Evolutionary conservation across 2,113 vertebrate species (phyloP), one percentile per base, ranked within the genome.

Genomic region (Crocuta crocuta): DNA sequence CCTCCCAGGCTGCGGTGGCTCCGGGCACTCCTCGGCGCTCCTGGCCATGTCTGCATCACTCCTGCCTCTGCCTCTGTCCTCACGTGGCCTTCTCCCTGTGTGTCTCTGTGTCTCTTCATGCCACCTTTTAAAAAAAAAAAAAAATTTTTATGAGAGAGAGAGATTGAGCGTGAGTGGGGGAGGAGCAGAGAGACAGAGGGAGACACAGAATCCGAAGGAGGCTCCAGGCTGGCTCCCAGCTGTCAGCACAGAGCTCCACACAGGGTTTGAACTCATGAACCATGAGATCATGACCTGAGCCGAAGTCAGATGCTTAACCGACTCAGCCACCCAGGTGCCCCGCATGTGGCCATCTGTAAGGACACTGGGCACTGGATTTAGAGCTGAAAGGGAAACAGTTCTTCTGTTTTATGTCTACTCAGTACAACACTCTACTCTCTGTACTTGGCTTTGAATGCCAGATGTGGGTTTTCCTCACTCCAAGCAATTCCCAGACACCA

Each of bases 381-480:
- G 31, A 81, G 17, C 76, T 39, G 63, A 43, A 48, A 53, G 48
- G n/a, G 61, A 0, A 26, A 70, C 39, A 45, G 45, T 5, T 48
- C 45, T 65, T 48, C 45, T 65, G 55, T 63, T 89, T 80, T 24
- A 55, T 53, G 6, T 89, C 78, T 66, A 28, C 78, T 74, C n/a
- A 65, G 12, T 50, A 48, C 55, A 89, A 31, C 15, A 21, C 50
- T 39, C 15, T n/a, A 11, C 9, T 53, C 66, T 82, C 21, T 10
- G 1, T n/a, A 45, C 35, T 35, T 45, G 7, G n/a, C 78, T 90
- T 83, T 4, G 53, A 15, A 53, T 2, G 12, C 35, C 33, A 58
- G 43, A n/a, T 82, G n/a, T 83, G 6, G n/a, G 78, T 65, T 89
- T 89, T 94, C 78, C 68, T 83, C 79, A 83, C 12, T 31, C 43